Evolutionary conservation across 2,113 vertebrate genomes (phyloP).

Genomic region (Nanorana parkeri): DNA sequence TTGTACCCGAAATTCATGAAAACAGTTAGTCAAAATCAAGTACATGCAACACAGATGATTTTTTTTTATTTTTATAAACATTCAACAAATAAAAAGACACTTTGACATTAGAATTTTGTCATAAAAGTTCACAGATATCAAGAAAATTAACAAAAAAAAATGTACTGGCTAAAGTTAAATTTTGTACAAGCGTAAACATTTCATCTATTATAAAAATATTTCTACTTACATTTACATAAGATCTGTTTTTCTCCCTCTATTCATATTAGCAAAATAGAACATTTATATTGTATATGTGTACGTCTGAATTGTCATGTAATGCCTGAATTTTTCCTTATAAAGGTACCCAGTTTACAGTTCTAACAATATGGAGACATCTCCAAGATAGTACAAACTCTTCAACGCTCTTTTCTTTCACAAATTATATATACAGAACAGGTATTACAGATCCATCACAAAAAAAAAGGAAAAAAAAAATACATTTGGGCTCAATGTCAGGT

Average conservation of each 20-base stretch:
- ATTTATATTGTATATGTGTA: constrained; percentile 62
- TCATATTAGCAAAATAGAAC: constrained; percentile 71
- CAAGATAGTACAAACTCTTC: constrained; percentile 37
- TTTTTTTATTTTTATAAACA: constrained; percentile 66
- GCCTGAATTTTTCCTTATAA: constrained; percentile 60
- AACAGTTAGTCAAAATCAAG: constrained; percentile 73
- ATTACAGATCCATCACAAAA: constrained; percentile 50
- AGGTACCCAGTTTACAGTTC: constrained; percentile 24
- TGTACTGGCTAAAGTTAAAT: constrained; percentile 80
- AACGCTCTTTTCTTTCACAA: constrained; percentile 26
- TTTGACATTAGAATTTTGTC: constrained; percentile 65
- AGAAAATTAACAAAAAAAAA: constrained; percentile 64
- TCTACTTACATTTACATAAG: constrained; percentile 70
- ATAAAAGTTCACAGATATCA: constrained; percentile 68
- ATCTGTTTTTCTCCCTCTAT: constrained; percentile 73
- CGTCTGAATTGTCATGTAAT: constrained; percentile 59
- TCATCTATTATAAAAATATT: constrained; percentile 75
- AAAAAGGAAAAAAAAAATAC: constrained; percentile 34
- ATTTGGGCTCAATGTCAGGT: constrained; percentile 52
- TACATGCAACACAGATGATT: constrained; percentile 60
- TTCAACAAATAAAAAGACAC: constrained; percentile 64
- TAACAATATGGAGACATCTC: constrained; percentile 43
- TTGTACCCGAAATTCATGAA: constrained; percentile 71
- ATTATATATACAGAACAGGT: constrained; percentile 53
- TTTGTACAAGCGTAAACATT: constrained; percentile 72